Evolutionary conservation across 2,888 invertebrate genomes (phyloP).

Genomic region (Drosophila mulleri): DNA sequence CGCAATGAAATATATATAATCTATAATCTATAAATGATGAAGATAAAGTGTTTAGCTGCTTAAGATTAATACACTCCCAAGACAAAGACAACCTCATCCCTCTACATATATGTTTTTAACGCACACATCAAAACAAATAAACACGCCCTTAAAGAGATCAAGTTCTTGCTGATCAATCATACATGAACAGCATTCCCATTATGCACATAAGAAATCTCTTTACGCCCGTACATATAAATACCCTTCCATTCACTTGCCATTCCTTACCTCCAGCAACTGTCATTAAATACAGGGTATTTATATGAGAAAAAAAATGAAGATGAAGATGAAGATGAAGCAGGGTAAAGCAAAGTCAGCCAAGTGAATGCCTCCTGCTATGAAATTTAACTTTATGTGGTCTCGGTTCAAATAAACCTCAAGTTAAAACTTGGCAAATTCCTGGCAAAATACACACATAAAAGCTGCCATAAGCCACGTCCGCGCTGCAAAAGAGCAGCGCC

Average conservation of each 20-base stretch:
- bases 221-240: neutral
- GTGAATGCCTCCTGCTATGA: constrained; percentile 32
- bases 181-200: neutral
- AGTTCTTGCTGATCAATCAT: neutral
- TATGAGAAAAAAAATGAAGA: neutral
- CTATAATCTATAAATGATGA: no score
- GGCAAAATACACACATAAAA: constrained; percentile 41
- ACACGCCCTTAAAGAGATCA: no score
- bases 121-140: no score
- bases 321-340: neutral
- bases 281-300: constrained; percentile 8
- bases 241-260: no score
- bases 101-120: no score
- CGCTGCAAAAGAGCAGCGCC: constrained; percentile 47
- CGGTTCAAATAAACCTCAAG: constrained; percentile 55
- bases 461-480: constrained; percentile 44
- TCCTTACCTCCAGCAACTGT: neutral
- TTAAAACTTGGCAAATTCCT: constrained; percentile 50
- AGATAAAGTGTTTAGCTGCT: no score
- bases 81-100: no score
- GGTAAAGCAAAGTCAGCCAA: constrained; percentile 10
- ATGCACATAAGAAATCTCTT: neutral
- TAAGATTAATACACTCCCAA: no score
- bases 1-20: no score
- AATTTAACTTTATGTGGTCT: constrained; percentile 71